Base-by-base conservation (phyloP, 1,140 invertebrate species). In the Bactericera cockerelli region DNA sequence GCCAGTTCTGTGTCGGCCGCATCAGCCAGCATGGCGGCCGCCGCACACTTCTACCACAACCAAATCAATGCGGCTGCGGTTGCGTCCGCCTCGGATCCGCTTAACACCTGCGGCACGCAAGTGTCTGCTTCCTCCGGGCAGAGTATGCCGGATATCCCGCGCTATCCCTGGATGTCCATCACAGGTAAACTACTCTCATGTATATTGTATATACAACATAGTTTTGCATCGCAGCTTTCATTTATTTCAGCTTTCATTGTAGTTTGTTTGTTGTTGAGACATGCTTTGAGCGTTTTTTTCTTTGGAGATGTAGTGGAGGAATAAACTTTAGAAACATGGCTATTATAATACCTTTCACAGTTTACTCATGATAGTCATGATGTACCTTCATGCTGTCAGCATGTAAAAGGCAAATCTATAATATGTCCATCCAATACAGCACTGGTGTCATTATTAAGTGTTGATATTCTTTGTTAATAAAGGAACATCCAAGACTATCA, bases 161-260 rank as follows among this genome's bases (percentile, higher is more conserved):
- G 89, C 68, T 93, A 93, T 73, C 90, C 91, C n/a, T 94, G 91
- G 91, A 93, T 94, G 89, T 89, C 89, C 65, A 90, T 93, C 71
- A 92, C 89, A 77, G 91, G 91, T 93, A 81, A 86, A 36, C 10
- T 10, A 36, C 16, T 16, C 33, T 36, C 33, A 11, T 36, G 10
- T 36, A 36, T 11, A 36, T 11, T 36, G 16, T 10, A 16, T 16
- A 10, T 36, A 36, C 10, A 11, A 36, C 16, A 36, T 36, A 36
- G 33, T 36, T 10, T 16, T 36, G 33, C 16, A 36, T 11, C 10
- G 16, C 33, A 36, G 10, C 16, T 11, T 36, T 36, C 16, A 36
- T 36, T 10, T 36, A 36, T 36, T 10, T 36, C 33, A 11, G 16
- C 16, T 36, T 36, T 11, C 16, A 36, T 36, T 16, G 10, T 11